These are phyloP conservation scores for Augiades crinisus DNA, from an alignment of 2,888 invertebrate species.

Conservation along the genomic window DNA sequence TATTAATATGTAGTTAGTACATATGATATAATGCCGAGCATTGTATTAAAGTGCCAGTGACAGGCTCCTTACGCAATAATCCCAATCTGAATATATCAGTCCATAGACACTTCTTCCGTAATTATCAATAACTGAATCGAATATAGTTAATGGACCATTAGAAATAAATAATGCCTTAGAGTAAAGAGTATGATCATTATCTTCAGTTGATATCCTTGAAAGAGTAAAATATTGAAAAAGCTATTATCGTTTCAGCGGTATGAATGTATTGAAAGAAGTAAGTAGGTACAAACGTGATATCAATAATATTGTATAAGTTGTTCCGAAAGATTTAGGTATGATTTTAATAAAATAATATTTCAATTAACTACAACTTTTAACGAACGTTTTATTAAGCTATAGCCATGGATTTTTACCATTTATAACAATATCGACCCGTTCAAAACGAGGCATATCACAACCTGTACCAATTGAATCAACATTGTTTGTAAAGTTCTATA, in stretches of 20 bases:
- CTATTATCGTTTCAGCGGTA: conserved; percentile 61
- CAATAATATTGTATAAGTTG: conserved; percentile 71
- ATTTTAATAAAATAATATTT: conserved; percentile 76
- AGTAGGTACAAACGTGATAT: conserved; percentile 59
- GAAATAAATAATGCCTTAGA: conserved; percentile 28
- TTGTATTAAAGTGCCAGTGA: conserved; percentile 13
- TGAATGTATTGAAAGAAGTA: conserved; percentile 66
- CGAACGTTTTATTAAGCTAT: conserved; percentile 78
- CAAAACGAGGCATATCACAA: conserved; percentile 81
- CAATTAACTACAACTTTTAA: conserved; percentile 78
- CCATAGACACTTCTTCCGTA: conserved; percentile 10
- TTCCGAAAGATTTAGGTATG: conserved; percentile 71
- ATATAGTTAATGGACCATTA: conserved; percentile 5
- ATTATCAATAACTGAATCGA: conserved; percentile 3
- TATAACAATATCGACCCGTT: conserved; percentile 81
- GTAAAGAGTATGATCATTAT: conserved; percentile 45
- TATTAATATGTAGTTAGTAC: conserved; percentile 11
- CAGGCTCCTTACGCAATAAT: conserved; percentile 4
- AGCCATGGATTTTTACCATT: conserved; percentile 79
- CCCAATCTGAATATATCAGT: conserved; percentile 18
- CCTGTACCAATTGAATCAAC: conserved; percentile 81
- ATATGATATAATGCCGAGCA: conserved; percentile 1
- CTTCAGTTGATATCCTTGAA: conserved; percentile 48
- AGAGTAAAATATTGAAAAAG: conserved; percentile 54
- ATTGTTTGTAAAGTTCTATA: conserved; percentile 81